phyloP scores from a whole-genome alignment of 2,888 invertebrate species.

The Exocentrus adspersus region DNA sequence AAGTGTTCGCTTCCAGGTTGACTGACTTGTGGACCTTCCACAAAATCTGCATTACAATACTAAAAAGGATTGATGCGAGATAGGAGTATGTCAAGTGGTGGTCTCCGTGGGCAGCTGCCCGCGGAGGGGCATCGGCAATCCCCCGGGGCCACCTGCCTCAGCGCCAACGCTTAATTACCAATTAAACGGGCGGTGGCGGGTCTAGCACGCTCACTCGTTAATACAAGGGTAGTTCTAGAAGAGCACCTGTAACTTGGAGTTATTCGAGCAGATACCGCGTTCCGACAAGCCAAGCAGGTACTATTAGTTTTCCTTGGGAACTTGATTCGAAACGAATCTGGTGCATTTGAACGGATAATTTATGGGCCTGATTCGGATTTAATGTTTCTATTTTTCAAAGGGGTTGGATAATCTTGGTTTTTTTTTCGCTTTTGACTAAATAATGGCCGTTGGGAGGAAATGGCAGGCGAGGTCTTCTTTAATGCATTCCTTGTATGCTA shows the following conservation, averaged over 20 bases:
- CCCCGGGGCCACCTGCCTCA: slow-evolving; percentile 43
- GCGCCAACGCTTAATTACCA: slow-evolving; percentile 48
- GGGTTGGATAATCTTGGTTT: not conserved
- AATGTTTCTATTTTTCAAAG: slow-evolving; percentile 6
- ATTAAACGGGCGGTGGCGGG: slow-evolving; percentile 42
- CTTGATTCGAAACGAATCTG: slow-evolving; percentile 37
- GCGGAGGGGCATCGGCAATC: slow-evolving; percentile 34
- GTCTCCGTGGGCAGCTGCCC: slow-evolving; percentile 41
- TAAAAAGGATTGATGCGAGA: slow-evolving; percentile 34
- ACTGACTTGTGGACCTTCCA: slow-evolving; percentile 16
- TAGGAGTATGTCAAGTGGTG: slow-evolving; percentile 31
- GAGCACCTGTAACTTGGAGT: slow-evolving; percentile 42
- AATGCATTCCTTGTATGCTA: no score
- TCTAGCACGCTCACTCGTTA: slow-evolving; percentile 42
- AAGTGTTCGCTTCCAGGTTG: not conserved
- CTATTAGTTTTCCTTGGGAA: slow-evolving; percentile 32
- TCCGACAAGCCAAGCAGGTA: slow-evolving; percentile 28
- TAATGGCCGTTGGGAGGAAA: not conserved
- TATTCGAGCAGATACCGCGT: slow-evolving; percentile 33
- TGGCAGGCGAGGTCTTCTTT: no score
- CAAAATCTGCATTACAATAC: slow-evolving; percentile 34
- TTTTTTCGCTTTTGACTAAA: not conserved
- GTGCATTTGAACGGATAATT: slow-evolving; percentile 8
- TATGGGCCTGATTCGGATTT: slow-evolving; percentile 1
- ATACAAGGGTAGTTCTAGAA: slow-evolving; percentile 42